Conservation (phyloP, 1,140 invertebrate species). For the Philaenus spumarius region DNA sequence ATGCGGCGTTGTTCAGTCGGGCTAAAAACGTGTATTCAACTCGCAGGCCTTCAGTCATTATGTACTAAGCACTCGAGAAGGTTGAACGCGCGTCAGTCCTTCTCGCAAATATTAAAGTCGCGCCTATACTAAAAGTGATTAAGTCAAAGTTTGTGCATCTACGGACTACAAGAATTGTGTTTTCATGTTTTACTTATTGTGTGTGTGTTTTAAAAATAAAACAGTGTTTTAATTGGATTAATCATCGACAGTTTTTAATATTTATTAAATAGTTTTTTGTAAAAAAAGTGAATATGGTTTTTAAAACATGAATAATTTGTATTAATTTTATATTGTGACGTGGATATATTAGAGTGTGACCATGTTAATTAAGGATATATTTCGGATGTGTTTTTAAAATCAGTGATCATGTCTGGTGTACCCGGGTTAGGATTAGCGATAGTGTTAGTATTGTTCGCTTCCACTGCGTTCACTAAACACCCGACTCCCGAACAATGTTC, state of each 20-base stretch:
- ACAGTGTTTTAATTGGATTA: no score
- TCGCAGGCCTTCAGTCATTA: background rate
- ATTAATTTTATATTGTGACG: background rate
- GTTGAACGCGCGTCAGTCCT: background rate
- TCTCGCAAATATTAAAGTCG: background rate
- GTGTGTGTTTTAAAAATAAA: no score
- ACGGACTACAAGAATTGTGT: background rate
- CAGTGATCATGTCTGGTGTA: background rate
- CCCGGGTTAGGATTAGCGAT: slow-evolving; percentile 1
- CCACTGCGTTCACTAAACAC: background rate
- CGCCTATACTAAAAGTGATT: background rate
- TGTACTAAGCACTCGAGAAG: background rate
- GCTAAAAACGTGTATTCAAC: background rate
- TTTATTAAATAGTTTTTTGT: no score
- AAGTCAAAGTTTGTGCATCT: background rate
- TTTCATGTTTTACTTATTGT: no score
- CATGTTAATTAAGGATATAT: background rate
- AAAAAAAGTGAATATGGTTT: no score
- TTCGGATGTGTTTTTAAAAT: background rate
- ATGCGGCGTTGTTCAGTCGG: slow-evolving; percentile 3
- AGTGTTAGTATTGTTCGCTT: background rate
- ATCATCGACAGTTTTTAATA: no score
- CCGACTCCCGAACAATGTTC: slow-evolving; percentile 36
- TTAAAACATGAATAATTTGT: background rate
- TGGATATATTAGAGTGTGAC: background rate